Evolutionary conservation across 2,113 vertebrate species (phyloP).

Genomic region (Heliornis fulica): DNA sequence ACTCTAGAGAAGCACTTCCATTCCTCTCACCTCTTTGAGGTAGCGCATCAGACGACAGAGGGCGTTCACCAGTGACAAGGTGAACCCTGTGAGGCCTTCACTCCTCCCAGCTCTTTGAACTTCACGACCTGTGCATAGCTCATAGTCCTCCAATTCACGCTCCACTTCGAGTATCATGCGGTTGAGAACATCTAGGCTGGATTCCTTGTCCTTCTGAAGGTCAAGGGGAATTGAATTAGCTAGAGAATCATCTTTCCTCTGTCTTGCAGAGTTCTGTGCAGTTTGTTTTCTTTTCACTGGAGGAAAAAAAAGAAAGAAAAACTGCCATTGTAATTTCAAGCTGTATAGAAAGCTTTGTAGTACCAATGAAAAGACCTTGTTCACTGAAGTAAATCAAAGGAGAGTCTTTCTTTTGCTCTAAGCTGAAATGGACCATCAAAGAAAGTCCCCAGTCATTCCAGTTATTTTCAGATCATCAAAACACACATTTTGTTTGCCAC

Average conservation of each 20-base stretch:
- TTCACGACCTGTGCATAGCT: conserved; percentile 69
- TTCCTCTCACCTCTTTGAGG: conserved; percentile 81
- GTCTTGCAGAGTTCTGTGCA: neutral
- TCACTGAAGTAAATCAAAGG: neutral
- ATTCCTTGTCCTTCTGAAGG: conserved; percentile 59
- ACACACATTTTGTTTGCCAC: accelerated
- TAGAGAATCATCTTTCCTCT: neutral
- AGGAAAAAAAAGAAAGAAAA: neutral
- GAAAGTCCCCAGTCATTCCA: neutral
- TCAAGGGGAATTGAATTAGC: conserved; percentile 53
- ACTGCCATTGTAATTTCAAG: neutral
- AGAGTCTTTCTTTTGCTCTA: neutral
- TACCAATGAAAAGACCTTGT: neutral
- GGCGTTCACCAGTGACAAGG: conserved; percentile 81
- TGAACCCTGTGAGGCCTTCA: conserved; percentile 86
- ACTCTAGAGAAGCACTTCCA: neutral
- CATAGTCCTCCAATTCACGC: conserved; percentile 80
- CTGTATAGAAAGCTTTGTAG: neutral
- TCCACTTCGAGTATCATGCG: conserved; percentile 85
- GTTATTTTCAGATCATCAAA: neutral
- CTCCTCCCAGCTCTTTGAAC: conserved; percentile 29
- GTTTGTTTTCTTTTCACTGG: conserved; percentile 70
- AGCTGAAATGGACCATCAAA: neutral
- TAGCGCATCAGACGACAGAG: conserved; percentile 84
- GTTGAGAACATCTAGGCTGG: conserved; percentile 82